Evolutionary conservation across 2,888 invertebrate genomes (phyloP).

Genomic region (Lampropteryx suffumata): DNA sequence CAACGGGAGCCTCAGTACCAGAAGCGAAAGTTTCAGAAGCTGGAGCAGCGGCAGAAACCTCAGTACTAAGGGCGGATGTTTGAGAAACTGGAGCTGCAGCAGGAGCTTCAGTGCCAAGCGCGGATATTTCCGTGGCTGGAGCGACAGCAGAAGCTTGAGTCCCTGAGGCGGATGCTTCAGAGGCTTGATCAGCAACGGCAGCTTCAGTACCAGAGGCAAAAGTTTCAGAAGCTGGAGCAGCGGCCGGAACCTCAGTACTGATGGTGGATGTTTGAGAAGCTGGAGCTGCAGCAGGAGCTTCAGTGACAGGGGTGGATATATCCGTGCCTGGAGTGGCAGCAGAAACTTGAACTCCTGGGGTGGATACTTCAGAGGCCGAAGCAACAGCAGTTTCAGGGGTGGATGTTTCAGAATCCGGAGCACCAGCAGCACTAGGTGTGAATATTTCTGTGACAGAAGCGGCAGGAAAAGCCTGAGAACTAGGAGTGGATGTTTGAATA

Average conservation of each 20-base stretch:
- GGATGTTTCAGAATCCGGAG: neutral
- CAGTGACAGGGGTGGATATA: neutral
- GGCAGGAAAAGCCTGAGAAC: neutral
- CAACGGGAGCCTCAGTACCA: slow-evolving; percentile 2
- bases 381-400: neutral
- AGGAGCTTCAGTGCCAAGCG: neutral
- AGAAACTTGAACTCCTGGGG: neutral
- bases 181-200: neutral
- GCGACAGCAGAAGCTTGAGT: neutral
- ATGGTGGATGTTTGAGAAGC: slow-evolving; percentile 6
- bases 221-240: neutral
- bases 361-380: neutral
- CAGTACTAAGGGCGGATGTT: slow-evolving; percentile 5
- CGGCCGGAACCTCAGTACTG: neutral
- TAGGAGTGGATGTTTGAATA: neutral
- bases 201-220: neutral
- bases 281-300: neutral
- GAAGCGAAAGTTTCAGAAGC: neutral
- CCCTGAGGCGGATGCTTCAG: slow-evolving; percentile 1
- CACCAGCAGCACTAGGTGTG: slow-evolving; percentile 2
- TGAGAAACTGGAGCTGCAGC: neutral
- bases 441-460: slow-evolving; percentile 7
- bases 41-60: neutral
- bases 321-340: neutral
- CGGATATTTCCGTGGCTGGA: neutral